Base-by-base conservation (phyloP, 2,888 invertebrate genomes). In the Tiliacea aurago region DNA sequence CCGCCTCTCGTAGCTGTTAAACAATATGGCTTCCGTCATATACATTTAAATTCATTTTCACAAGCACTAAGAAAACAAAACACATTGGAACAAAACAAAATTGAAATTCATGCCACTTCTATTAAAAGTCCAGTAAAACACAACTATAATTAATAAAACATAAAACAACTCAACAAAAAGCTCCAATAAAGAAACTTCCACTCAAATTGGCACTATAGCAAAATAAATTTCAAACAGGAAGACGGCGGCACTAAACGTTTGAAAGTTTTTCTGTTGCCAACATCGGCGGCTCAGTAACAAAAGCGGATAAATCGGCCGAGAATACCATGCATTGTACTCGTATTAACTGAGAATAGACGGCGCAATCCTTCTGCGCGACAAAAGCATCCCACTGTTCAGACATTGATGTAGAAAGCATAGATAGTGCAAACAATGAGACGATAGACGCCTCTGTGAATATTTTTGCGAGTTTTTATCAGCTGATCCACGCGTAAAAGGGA, bases 331-430 rank as follows among this genome's bases (percentile, higher is more conserved):
- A 93, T 93, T 93, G 93, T 94, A 91, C 88, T 88, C 91, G 91
- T 91, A 93, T 93, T 93, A 93, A 90, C 91, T 90, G 92, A 88
- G 90, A 91, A 92, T 91, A 91, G 92, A 92, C 86, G 92, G 90
- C 86, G 87, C 85, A 77, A 84, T 90, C 88, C 88, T 87, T 85
- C 83, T 86, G 82, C 85, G 84, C 84, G 88, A 92, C 91, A 90
- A 91, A 90, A 90, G 90, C 90, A 85, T 87, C 80, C 81, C 81
- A 80, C 84, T 88, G 84, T 90, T 91, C 88, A 87, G 78, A 85
- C 84, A 70, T 49, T 74, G 86, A 85, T 84, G 78, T 85, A 84
- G 73, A 66, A 76, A 81, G 75, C 84, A 86, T 85, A 85, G 86
- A 85, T 86, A 86, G 85, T 84, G 85, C 85, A 85, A 61, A 84